phyloP scores from a whole-genome alignment of 2,797 vertebrate genomes.

The Amblyraja radiata region DNA sequence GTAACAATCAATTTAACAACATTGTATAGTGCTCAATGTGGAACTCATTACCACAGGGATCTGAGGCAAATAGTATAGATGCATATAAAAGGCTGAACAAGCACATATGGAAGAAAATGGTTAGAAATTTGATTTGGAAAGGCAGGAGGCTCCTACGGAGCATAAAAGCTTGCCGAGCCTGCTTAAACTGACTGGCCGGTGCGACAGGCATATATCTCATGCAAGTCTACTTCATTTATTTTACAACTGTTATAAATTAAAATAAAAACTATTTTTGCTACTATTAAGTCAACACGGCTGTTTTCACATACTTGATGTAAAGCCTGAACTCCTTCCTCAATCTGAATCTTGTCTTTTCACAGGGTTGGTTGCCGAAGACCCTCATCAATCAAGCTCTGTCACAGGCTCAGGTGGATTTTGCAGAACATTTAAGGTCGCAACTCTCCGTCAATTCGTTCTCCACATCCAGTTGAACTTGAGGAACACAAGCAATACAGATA shows the following conservation, averaged over 20 bases:
- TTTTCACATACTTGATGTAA: not conserved
- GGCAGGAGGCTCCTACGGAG: no score
- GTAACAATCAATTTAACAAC: no score
- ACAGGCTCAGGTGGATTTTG: constrained; percentile 65
- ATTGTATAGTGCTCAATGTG: no score
- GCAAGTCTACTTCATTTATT: no score
- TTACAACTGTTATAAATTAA: not conserved
- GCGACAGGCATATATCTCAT: no score
- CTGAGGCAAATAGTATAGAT: no score
- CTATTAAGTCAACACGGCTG: not conserved
- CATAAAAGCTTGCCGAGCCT: no score
- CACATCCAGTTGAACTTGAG: constrained; percentile 40
- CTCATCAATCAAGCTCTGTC: constrained; percentile 62
- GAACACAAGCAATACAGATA: not conserved
- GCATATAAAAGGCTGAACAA: no score
- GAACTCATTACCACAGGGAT: no score
- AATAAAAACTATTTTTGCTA: not conserved
- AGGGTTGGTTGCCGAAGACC: constrained; percentile 74
- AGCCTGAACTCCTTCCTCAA: not conserved
- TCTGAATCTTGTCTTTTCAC: constrained; percentile 38
- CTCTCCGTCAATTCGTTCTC: constrained; percentile 43
- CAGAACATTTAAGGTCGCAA: constrained; percentile 56
- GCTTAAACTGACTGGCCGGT: no score
- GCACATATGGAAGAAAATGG: no score
- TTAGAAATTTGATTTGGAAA: no score